Conservation (phyloP, 2,113 vertebrate genomes). For the Seriola quinqueradiata region DNA sequence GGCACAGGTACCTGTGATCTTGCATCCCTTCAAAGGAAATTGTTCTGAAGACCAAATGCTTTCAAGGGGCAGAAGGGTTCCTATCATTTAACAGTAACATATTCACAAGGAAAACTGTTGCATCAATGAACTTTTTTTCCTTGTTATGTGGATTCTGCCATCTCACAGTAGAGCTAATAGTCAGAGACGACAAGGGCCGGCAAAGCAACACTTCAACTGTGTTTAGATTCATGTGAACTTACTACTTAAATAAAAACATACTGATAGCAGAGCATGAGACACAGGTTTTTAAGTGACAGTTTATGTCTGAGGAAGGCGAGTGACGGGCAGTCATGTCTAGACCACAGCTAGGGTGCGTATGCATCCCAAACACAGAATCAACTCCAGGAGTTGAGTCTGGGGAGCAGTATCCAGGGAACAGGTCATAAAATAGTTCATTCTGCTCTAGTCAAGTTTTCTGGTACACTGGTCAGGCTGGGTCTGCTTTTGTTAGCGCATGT, state of each 20-base stretch:
- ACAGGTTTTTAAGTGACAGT: constrained; percentile 53
- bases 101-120: constrained; percentile 40
- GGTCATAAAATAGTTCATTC: constrained; percentile 65
- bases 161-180: not conserved
- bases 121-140: constrained; percentile 16
- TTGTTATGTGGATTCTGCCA: constrained; percentile 14
- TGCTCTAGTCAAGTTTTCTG: constrained; percentile 47
- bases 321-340: constrained; percentile 75
- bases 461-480: constrained; percentile 29
- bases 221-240: constrained; percentile 64
- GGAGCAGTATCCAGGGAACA: constrained; percentile 40
- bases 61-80: constrained; percentile 36
- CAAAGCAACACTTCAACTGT: constrained; percentile 50
- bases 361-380: constrained; percentile 48
- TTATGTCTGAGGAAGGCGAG: constrained; percentile 58
- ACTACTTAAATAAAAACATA: constrained; percentile 68
- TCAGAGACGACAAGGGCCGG: constrained; percentile 12
- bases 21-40: constrained; percentile 68
- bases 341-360: constrained; percentile 60
- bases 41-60: constrained; percentile 55
- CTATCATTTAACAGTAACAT: constrained; percentile 47
- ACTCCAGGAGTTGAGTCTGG: constrained; percentile 49
- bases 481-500: constrained; percentile 38
- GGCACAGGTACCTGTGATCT: constrained; percentile 85
- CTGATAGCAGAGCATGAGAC: constrained; percentile 40